Evolutionary conservation across 2,113 vertebrate genomes (phyloP).

Genomic region (Turdus rufiventris): DNA sequence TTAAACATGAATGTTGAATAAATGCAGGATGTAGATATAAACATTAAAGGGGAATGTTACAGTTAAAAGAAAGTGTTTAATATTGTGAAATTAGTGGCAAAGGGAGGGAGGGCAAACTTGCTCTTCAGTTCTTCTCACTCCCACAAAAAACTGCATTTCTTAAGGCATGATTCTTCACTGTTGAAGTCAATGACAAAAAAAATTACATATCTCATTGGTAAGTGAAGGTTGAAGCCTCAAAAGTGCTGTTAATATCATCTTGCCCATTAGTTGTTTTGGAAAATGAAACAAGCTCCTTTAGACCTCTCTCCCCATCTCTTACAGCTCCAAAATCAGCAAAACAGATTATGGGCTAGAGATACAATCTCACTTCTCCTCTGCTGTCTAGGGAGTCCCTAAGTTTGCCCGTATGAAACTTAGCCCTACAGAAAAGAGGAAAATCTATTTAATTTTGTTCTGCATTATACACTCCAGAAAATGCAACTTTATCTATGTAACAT

Average conservation of each 20-base stretch:
- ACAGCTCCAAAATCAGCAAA: not conserved
- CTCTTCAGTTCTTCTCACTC: not conserved
- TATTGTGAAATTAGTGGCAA: not conserved
- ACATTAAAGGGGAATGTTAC: not conserved
- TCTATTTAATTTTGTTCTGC: not conserved
- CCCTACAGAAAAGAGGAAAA: not conserved
- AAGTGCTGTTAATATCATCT: not conserved
- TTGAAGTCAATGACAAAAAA: not conserved
- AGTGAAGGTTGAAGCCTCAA: not conserved
- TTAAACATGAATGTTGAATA: not conserved
- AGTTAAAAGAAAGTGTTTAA: not conserved
- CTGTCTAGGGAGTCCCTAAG: not conserved
- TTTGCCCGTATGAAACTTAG: not conserved
- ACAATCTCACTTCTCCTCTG: not conserved
- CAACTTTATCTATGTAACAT: not conserved
- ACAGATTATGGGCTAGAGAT: not conserved
- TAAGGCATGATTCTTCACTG: not conserved
- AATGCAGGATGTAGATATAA: not conserved
- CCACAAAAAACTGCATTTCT: not conserved
- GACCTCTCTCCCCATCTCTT: not conserved
- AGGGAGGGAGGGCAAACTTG: not conserved
- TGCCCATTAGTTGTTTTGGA: not conserved
- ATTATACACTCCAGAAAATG: not conserved
- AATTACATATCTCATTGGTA: not conserved
- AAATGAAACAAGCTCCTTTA: conserved; percentile 19